These are phyloP conservation scores for Brachionus paranguensis DNA, from an alignment of 1,140 invertebrate genomes.

Conservation along the genomic window DNA sequence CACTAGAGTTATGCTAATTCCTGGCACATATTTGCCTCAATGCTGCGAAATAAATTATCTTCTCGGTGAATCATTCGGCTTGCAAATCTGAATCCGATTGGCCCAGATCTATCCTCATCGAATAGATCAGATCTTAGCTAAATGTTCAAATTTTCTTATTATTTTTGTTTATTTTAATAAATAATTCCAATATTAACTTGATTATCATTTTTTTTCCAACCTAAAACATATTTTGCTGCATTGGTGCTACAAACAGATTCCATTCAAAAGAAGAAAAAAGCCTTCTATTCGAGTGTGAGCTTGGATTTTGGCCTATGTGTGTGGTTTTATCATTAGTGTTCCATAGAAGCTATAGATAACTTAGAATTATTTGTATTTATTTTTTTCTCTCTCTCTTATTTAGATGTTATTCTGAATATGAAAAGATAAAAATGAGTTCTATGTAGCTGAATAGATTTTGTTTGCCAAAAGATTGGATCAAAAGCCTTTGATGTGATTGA, in stretches of 20 bases:
- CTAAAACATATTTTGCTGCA: slow-evolving; percentile 1
- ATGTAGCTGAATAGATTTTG: neutral
- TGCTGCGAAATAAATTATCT: slow-evolving; percentile 28
- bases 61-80: neutral
- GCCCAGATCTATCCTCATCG: neutral
- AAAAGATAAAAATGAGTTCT: slow-evolving; percentile 4
- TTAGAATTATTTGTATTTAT: neutral
- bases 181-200: neutral
- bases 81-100: neutral
- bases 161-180: neutral
- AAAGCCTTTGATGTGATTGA: neutral
- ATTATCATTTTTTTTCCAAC: slow-evolving; percentile 20
- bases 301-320: neutral
- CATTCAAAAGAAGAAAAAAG: neutral
- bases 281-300: neutral
- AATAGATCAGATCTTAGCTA: neutral
- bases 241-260: neutral
- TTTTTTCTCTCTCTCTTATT: neutral
- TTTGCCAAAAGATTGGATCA: neutral
- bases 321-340: slow-evolving; percentile 3
- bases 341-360: neutral
- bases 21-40: neutral
- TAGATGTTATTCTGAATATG: neutral
- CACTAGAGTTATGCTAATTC: slow-evolving; percentile 1
- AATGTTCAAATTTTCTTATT: neutral